A percentile compares a stretch with the other conserved stretches of the same genome.
Conservation (phyloP, 2,113 vertebrate species). For the Excalfactoria chinensis region DNA sequence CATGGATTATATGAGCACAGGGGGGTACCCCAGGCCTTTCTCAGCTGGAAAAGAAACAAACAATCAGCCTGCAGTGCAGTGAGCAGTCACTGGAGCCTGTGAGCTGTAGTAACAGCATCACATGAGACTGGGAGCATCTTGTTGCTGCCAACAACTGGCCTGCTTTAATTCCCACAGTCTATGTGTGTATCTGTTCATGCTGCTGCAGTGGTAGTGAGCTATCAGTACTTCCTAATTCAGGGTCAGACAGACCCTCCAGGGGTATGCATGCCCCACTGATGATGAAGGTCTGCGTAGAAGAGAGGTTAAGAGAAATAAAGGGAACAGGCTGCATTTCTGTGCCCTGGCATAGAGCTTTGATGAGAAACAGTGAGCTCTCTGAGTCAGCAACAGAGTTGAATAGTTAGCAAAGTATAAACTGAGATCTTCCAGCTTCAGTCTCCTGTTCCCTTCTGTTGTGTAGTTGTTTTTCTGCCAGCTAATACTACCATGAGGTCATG, state of each 20-base stretch:
- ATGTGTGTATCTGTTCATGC: background rate
- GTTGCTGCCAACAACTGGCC: background rate
- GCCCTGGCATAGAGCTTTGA: background rate
- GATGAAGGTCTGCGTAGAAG: background rate
- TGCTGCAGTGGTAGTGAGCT: background rate
- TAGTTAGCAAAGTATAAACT: background rate
- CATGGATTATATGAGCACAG: background rate
- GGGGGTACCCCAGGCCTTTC: background rate
- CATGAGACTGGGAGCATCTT: background rate
- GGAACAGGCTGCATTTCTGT: background rate
- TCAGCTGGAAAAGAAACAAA: slow-evolving; percentile 14
- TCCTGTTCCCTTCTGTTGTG: background rate
- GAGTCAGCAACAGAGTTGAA: background rate
- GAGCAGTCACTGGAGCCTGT: background rate
- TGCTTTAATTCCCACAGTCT: background rate
- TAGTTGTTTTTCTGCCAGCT: background rate
- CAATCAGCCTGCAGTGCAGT: background rate
- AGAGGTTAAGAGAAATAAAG: background rate
- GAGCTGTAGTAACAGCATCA: background rate
- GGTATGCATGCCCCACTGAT: too few relatives aligned
- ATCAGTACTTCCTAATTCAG: background rate
- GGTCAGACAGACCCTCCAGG: background rate
- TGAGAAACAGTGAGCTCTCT: background rate
- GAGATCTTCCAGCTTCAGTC: background rate
- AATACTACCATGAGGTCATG: background rate